phyloP scores from a whole-genome alignment of 2,888 invertebrate genomes.

The Drosophila mettleri region DNA sequence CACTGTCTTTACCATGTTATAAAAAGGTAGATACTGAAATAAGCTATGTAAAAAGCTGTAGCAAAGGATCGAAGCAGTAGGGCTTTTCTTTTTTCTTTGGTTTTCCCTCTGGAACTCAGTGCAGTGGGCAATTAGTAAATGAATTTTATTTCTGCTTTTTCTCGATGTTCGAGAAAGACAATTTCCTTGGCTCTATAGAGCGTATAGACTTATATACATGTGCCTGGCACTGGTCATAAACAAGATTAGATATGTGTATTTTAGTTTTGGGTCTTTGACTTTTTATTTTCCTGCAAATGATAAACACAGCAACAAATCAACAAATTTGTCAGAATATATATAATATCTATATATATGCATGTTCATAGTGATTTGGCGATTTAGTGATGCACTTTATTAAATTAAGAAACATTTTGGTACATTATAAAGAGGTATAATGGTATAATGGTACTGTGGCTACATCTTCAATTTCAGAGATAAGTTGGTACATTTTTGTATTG shows the following conservation, averaged over 20 bases:
- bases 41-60: not conserved
- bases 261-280: conserved; percentile 60
- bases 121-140: not conserved
- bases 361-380: not conserved
- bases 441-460: not conserved
- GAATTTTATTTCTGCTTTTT: not conserved
- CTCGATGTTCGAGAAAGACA: not conserved
- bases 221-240: conserved; percentile 50
- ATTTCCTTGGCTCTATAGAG: not conserved
- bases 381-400: conserved; percentile 35
- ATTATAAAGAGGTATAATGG: not conserved
- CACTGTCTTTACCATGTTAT: not conserved
- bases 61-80: not conserved
- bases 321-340: conserved; percentile 8
- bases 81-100: not conserved
- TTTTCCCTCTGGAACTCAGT: not conserved
- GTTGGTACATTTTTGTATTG: no score
- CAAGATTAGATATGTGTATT: conserved; percentile 51
- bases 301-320: conserved; percentile 52
- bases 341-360: not conserved
- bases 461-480: no score
- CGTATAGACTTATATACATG: not conserved
- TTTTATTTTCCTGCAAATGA: conserved; percentile 43
- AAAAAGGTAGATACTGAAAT: not conserved
- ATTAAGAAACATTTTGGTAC: conserved; percentile 39